phyloP scores from a whole-genome alignment of 2,113 vertebrate species.

The Gallinago jamesoni region DNA sequence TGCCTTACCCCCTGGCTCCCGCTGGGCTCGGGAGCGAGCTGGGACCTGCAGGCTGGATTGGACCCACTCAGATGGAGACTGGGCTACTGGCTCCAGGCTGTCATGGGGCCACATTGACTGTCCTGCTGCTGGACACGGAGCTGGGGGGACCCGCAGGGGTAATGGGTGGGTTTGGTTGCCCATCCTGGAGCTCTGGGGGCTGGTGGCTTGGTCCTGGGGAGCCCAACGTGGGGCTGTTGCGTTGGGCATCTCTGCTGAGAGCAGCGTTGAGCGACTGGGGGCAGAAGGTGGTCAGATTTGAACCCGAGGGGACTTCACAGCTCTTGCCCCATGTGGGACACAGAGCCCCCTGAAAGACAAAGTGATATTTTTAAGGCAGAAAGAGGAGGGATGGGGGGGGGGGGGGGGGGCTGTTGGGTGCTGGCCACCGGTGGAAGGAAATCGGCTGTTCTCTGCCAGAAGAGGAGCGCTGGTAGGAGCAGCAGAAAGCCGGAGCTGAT shows the following conservation, averaged over 20 bases:
- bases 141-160: fast-evolving
- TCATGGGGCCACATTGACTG: fast-evolving
- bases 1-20: neutral
- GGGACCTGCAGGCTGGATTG: neutral
- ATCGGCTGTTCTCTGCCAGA: neutral
- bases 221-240: neutral
- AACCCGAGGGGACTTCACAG: neutral
- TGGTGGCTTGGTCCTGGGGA: neutral
- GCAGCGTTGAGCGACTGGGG: fast-evolving
- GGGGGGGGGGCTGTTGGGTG: neutral
- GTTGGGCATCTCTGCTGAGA: fast-evolving
- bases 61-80: neutral
- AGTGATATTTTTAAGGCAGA: fast-evolving
- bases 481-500: conserved; percentile 8
- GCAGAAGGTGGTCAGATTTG: neutral
- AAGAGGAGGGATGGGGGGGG: too few species aligned
- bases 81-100: neutral
- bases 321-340: neutral
- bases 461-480: neutral
- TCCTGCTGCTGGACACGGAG: fast-evolving
- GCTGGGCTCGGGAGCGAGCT: neutral
- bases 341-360: neutral
- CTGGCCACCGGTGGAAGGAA: neutral
- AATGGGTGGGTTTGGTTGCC: neutral
- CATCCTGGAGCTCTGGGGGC: neutral